Evolutionary conservation across 2,888 invertebrate genomes (phyloP).

Genomic region (Steinernema hermaphroditum): DNA sequence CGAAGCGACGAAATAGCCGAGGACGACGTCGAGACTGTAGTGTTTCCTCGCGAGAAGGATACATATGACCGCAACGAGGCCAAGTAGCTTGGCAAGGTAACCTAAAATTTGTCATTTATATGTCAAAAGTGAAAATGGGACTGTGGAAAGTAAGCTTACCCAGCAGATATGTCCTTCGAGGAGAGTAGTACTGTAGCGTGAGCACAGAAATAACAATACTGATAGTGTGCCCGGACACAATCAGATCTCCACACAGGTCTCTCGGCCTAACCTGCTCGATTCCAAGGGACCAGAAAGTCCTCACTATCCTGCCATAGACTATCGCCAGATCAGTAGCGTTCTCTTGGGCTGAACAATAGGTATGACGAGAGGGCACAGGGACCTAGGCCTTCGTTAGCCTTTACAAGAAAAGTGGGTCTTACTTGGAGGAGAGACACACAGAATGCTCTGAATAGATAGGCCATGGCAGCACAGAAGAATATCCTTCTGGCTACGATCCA

Average conservation of each 20-base stretch:
- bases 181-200: conserved; percentile 56
- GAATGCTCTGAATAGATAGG: conserved; percentile 60
- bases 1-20: conserved; percentile 58
- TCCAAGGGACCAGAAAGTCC: conserved; percentile 64
- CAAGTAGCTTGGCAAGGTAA: conserved; percentile 53
- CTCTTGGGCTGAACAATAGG: conserved; percentile 62
- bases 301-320: conserved; percentile 45
- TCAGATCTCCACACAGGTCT: conserved; percentile 63
- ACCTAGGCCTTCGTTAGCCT: conserved; percentile 45
- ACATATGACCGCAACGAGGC: conserved; percentile 52
- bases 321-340: conserved; percentile 39
- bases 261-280: conserved; percentile 55
- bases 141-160: not conserved
- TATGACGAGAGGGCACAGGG: conserved; percentile 62
- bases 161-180: conserved; percentile 50
- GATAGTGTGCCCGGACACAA: conserved; percentile 64
- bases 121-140: not conserved
- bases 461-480: conserved; percentile 55
- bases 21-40: conserved; percentile 60
- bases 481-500: conserved; percentile 51
- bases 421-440: conserved; percentile 62
- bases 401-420: not conserved
- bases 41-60: conserved; percentile 63
- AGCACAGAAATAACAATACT: conserved; percentile 57
- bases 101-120: conserved; percentile 35